These are phyloP conservation scores for Drosophila parthenogenetica DNA, from an alignment of 2,888 invertebrate species.

Conservation along the genomic window DNA sequence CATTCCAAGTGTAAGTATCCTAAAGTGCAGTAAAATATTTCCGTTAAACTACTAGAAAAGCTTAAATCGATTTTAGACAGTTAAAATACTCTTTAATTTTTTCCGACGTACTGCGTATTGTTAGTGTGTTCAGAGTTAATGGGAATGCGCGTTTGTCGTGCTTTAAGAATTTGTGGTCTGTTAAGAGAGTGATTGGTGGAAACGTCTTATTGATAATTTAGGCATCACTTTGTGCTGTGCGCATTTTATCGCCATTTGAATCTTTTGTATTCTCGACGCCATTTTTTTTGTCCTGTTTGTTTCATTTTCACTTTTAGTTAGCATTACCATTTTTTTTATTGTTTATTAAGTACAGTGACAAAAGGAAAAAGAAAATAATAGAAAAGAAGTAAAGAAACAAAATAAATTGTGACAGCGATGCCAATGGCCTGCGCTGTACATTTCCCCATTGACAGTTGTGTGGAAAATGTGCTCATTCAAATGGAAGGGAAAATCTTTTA, in stretches of 20 bases:
- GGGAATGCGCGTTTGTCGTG: too few species aligned
- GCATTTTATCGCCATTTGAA: slow-evolving; percentile 27
- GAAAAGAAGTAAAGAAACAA: slow-evolving; percentile 43
- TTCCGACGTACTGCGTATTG: too few species aligned
- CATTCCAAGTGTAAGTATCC: slow-evolving; percentile 95
- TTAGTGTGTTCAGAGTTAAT: too few species aligned
- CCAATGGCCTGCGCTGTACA: slow-evolving; percentile 46
- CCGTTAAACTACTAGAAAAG: too few species aligned
- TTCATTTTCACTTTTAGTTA: slow-evolving; percentile 37
- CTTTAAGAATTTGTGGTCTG: not conserved
- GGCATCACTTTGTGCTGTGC: slow-evolving; percentile 17
- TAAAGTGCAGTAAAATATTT: not conserved
- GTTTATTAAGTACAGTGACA: slow-evolving; percentile 64
- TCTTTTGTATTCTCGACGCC: slow-evolving; percentile 43
- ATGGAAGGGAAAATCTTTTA: slow-evolving; percentile 81
- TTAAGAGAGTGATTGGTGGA: not conserved
- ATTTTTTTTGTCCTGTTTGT: slow-evolving; percentile 35
- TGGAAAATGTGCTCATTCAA: slow-evolving; percentile 79
- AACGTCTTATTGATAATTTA: slow-evolving; percentile 19
- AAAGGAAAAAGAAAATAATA: slow-evolving; percentile 42
- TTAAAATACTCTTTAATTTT: too few species aligned
- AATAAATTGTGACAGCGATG: slow-evolving; percentile 68
- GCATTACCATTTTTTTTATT: slow-evolving; percentile 58
- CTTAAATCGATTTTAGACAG: too few species aligned
- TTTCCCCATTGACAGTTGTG: slow-evolving; percentile 76